These are phyloP conservation scores for Phyllotreta cruciferae DNA, from an alignment of 2,888 invertebrate genomes.

Conservation along the genomic window DNA sequence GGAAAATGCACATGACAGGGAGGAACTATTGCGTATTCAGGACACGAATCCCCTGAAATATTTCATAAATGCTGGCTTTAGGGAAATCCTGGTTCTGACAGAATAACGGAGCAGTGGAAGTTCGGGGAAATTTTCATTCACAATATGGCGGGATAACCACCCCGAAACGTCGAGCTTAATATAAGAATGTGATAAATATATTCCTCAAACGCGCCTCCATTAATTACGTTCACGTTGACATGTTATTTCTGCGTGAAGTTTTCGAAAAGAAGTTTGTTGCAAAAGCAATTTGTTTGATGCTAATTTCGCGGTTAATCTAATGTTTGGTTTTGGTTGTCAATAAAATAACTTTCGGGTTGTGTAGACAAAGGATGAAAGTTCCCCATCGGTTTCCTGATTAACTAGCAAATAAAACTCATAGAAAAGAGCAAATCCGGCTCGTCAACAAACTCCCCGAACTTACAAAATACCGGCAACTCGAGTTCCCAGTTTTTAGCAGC, in stretches of 20 bases:
- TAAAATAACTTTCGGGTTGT: slow-evolving; percentile 17
- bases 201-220: slow-evolving; percentile 32
- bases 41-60: slow-evolving; percentile 51
- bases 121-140: slow-evolving; percentile 31
- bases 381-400: slow-evolving; percentile 23
- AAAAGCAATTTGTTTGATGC: too few relatives aligned
- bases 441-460: slow-evolving; percentile 20
- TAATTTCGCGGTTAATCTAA: too few relatives aligned
- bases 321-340: slow-evolving; percentile 5
- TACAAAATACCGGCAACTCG: slow-evolving; percentile 20
- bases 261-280: too few relatives aligned
- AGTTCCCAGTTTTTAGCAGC: slow-evolving; percentile 10
- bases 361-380: slow-evolving; percentile 22
- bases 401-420: slow-evolving; percentile 21
- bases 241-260: too few relatives aligned
- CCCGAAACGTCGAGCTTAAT: slow-evolving; percentile 28
- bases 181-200: slow-evolving; percentile 36
- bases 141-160: slow-evolving; percentile 18
- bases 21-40: slow-evolving; percentile 44
- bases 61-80: slow-evolving; percentile 52
- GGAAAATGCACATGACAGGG: slow-evolving; percentile 39
- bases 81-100: slow-evolving; percentile 44
- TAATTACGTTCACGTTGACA: slow-evolving; percentile 18
- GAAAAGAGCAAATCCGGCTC: slow-evolving; percentile 23
- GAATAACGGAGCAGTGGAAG: slow-evolving; percentile 26